phyloP scores from a whole-genome alignment of 2,888 invertebrate species.

The Platycheirus rosarum region DNA sequence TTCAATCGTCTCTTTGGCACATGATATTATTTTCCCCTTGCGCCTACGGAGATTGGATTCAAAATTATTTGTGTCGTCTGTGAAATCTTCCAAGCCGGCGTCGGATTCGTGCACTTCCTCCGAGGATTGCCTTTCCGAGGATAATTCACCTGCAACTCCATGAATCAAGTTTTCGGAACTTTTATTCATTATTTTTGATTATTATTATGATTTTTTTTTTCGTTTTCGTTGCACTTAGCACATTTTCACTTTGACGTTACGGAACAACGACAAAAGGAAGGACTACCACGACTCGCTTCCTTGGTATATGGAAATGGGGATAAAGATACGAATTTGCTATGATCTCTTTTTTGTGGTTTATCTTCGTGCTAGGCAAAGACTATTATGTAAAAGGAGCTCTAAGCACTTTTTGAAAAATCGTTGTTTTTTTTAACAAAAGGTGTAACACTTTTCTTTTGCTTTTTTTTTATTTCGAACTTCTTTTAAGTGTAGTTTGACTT shows the following conservation, averaged over 20 bases:
- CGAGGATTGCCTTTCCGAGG: conserved; percentile 80
- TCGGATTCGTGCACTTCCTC: conserved; percentile 81
- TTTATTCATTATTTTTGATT: conserved; percentile 78
- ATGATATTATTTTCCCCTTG: conserved; percentile 83
- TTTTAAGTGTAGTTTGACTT: too few species aligned
- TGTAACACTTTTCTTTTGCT: not conserved
- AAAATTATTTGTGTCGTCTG: conserved; percentile 81
- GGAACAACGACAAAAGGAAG: conserved; percentile 17
- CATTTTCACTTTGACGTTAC: conserved; percentile 41
- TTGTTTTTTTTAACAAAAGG: not conserved
- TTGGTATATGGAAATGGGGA: conserved; percentile 13
- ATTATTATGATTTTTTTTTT: conserved; percentile 31
- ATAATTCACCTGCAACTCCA: conserved; percentile 76
- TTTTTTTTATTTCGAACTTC: too few species aligned
- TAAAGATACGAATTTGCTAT: conserved; percentile 34
- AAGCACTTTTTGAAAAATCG: conserved; percentile 25
- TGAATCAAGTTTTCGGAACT: conserved; percentile 80
- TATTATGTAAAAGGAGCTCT: conserved; percentile 68
- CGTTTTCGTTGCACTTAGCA: conserved; percentile 51
- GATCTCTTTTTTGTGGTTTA: conserved; percentile 37
- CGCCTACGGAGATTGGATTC: conserved; percentile 82
- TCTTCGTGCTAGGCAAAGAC: conserved; percentile 32
- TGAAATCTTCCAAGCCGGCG: conserved; percentile 79
- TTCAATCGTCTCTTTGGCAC: conserved; percentile 83
- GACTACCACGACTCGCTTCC: not conserved